Evolutionary conservation across 2,888 invertebrate genomes (phyloP).

Genomic region (Penaeus monodon): DNA sequence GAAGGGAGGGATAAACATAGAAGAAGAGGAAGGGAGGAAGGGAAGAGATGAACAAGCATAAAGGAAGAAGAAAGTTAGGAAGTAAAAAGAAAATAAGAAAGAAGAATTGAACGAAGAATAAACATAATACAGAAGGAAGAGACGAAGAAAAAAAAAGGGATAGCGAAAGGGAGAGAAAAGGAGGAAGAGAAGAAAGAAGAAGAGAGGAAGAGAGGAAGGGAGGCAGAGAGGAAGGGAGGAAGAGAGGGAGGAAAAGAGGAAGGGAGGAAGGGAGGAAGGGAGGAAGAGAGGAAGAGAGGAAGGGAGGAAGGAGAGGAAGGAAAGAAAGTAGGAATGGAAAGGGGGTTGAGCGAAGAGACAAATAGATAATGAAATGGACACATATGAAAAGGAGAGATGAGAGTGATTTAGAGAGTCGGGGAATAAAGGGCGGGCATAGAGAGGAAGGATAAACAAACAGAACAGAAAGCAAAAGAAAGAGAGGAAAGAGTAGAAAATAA

Average conservation of each 20-base stretch:
- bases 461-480: too few relatives aligned
- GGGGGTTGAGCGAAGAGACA: too few relatives aligned
- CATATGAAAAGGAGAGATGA: too few relatives aligned
- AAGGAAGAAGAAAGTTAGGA: not conserved
- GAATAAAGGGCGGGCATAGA: too few relatives aligned
- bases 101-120: too few relatives aligned
- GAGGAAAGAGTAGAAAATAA: too few relatives aligned
- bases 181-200: not conserved
- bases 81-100: too few relatives aligned
- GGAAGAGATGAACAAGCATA: constrained; percentile 7
- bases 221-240: too few relatives aligned
- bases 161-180: not conserved
- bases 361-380: too few relatives aligned
- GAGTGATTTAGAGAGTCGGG: too few relatives aligned
- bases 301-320: not conserved
- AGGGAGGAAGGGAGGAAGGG: not conserved
- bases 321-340: not conserved
- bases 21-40: not conserved
- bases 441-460: too few relatives aligned
- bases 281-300: not conserved
- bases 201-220: not conserved
- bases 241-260: not conserved
- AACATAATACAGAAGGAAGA: too few relatives aligned
- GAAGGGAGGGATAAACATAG: not conserved
- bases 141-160: not conserved